Conservation (phyloP, 2,113 vertebrate genomes). For the Zapus hudsonius region DNA sequence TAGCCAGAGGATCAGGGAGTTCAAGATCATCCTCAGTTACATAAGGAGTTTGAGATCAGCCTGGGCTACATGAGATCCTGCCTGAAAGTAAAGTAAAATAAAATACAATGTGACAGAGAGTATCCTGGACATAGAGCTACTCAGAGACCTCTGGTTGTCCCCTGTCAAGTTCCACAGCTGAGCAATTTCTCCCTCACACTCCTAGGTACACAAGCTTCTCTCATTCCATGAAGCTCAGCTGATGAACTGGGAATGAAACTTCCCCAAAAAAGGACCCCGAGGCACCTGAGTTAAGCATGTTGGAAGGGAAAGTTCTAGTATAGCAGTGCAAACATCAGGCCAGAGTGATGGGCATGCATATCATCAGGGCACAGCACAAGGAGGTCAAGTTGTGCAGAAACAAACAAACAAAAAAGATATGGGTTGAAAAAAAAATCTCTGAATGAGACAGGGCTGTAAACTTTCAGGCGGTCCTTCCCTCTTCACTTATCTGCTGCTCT, state of each 20-base stretch:
- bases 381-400: neutral
- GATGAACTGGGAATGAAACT: neutral
- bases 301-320: neutral
- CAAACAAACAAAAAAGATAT: too few relatives aligned
- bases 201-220: neutral
- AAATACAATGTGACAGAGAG: neutral
- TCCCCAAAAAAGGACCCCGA: neutral
- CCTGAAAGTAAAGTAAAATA: neutral
- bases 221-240: neutral
- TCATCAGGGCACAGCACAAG: neutral
- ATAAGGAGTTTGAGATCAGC: neutral
- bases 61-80: neutral
- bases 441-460: neutral
- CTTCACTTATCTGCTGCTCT: too few relatives aligned
- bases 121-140: fast-evolving
- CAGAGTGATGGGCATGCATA: neutral
- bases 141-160: neutral
- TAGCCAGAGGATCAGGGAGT: neutral
- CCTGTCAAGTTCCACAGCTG: neutral
- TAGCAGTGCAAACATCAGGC: neutral
- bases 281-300: neutral
- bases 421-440: neutral
- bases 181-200: neutral
- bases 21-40: neutral
- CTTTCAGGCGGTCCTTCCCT: neutral